Conservation (phyloP, 2,888 invertebrate species). For the Lasioglossum zephyrum region DNA sequence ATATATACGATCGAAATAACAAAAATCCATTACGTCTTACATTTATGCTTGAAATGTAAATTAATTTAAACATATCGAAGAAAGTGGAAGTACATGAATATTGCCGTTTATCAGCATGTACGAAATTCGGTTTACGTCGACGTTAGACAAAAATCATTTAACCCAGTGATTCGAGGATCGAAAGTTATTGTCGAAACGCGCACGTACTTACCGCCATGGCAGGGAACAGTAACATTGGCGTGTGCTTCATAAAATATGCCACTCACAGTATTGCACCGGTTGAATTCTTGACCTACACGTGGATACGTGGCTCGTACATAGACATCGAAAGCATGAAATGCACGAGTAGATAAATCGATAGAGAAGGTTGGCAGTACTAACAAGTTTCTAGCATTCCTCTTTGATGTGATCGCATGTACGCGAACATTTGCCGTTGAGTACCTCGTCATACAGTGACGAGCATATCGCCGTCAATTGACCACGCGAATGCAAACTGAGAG, state of each 20-base stretch:
- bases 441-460: conserved; percentile 32
- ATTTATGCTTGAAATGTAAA: too few species aligned
- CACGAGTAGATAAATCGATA: conserved; percentile 10
- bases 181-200: background rate
- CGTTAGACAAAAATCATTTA: background rate
- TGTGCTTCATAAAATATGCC: conserved; percentile 3
- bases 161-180: background rate
- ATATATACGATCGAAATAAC: too few species aligned
- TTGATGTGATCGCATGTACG: conserved; percentile 38
- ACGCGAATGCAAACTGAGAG: conserved; percentile 37
- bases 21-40: too few species aligned
- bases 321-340: background rate
- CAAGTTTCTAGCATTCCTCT: conserved; percentile 40
- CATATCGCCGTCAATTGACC: conserved; percentile 41
- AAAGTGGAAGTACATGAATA: too few species aligned
- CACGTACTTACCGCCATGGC: background rate
- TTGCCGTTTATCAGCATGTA: background rate
- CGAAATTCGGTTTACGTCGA: background rate
- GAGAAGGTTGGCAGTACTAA: conserved; percentile 33
- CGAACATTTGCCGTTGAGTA: conserved; percentile 42
- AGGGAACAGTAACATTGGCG: background rate
- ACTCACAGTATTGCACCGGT: background rate
- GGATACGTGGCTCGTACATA: background rate
- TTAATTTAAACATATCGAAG: too few species aligned
- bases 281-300: conserved; percentile 15